These are phyloP conservation scores for Pseudomugil tenellus DNA, from an alignment of 2,797 vertebrate genomes.

Conservation along the genomic window DNA sequence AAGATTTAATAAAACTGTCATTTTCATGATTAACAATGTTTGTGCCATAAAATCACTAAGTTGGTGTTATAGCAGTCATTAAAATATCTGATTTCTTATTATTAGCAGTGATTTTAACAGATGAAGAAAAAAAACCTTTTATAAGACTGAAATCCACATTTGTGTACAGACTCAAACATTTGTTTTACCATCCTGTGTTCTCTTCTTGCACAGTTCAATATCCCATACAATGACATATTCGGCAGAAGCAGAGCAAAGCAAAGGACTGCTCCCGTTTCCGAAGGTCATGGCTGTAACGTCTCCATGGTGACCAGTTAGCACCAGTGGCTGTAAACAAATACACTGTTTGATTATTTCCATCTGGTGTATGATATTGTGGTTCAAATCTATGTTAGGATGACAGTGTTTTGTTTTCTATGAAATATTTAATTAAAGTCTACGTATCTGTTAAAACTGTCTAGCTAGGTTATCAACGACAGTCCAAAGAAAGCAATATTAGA, in stretches of 20 bases:
- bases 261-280: slow-evolving; percentile 60
- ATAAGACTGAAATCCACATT: not conserved
- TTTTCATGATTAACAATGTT: not conserved
- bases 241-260: slow-evolving; percentile 81
- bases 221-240: slow-evolving; percentile 84
- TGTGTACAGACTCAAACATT: not conserved
- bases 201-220: slow-evolving; percentile 72
- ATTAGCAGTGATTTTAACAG: not conserved
- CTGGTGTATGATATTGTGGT: not conserved
- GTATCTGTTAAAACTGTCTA: not conserved
- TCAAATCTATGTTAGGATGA: not conserved
- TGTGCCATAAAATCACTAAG: not conserved
- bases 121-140: not conserved
- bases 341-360: not conserved
- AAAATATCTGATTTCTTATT: not conserved
- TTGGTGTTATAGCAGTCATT: not conserved
- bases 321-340: slow-evolving; percentile 63
- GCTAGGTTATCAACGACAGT: not conserved
- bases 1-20: not conserved
- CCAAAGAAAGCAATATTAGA: not conserved
- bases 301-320: slow-evolving; percentile 79
- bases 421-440: no score
- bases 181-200: slow-evolving; percentile 69
- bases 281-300: slow-evolving; percentile 78
- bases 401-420: no score